Evolutionary conservation across 1,140 invertebrate species (phyloP), one percentile per base, ranked within the genome.

Genomic region (Apis dorsata): DNA sequence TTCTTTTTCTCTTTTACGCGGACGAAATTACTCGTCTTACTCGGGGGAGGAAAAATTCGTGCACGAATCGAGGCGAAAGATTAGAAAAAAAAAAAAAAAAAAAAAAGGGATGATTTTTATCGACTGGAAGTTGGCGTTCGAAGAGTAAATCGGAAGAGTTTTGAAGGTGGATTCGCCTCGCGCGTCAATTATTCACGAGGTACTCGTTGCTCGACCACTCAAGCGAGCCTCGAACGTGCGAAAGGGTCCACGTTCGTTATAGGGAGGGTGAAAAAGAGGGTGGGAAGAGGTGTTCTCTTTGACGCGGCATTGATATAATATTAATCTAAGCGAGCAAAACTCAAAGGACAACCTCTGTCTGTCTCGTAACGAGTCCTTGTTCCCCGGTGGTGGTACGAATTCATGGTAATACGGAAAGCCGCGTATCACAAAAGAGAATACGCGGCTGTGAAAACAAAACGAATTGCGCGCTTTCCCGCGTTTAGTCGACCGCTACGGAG

Each of bases 261-360:
- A 63, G 65, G 73, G 69, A 84, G 70, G 62, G 44, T 79, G 55
- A 17, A 70, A 49, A 57, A 60, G 66, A 71, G 74, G 28, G 34
- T 21, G 76, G 59, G 60, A 69, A 79, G 84, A 83, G 84, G 73
- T 85, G 77, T 83, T 85, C 88, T 73, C 87, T 90, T 90, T 91
- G 85, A 73, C 86, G 88, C 83, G 68, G 79, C 85, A 90, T 91
- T 90, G 89, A 91, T 91, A 87, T 85, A 90, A 88, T 89, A 90
- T 91, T 91, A 91, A 91, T 90, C 81, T 89, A 79, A 87, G 88
- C 85, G 86, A 80, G 84, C 79, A 85, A 86, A 89, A 89, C 86
- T 91, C 90, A 91, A 91, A 91, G 90, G 87, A 87, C 83, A 83
- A 76, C 70, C 82, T 44, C 34, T 44, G 68, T 66, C 83, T 15